phyloP scores from a whole-genome alignment of 2,888 invertebrate genomes.

The Pristionchus entomophagus region DNA sequence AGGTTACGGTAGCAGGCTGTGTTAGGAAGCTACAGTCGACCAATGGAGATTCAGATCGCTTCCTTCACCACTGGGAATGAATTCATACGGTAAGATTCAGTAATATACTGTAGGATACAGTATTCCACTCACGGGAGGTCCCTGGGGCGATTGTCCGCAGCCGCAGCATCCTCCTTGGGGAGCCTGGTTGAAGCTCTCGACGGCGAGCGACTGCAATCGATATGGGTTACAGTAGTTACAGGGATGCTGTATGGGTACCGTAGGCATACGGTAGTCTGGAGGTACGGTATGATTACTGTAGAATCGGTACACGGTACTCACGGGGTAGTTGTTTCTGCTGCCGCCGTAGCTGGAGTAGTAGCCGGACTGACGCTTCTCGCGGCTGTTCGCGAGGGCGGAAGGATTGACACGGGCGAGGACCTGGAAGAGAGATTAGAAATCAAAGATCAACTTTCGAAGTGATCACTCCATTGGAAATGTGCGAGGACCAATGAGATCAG shows the following conservation, averaged over 20 bases:
- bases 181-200: slow-evolving; percentile 42
- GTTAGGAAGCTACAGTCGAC: no score
- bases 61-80: no score
- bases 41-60: no score
- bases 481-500: no score
- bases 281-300: background rate
- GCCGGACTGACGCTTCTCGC: slow-evolving; percentile 44
- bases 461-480: background rate
- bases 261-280: background rate
- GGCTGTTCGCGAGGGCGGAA: background rate
- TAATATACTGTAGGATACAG: background rate
- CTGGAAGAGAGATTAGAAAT: slow-evolving; percentile 17
- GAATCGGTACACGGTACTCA: background rate
- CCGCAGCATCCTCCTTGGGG: slow-evolving; percentile 64
- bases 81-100: no score
- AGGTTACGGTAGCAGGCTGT: background rate
- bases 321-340: slow-evolving; percentile 29
- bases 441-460: background rate
- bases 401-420: slow-evolving; percentile 46
- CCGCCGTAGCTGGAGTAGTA: slow-evolving; percentile 8
- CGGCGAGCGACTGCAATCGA: slow-evolving; percentile 31
- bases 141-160: slow-evolving; percentile 62
- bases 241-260: background rate
- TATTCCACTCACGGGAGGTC: slow-evolving; percentile 55
- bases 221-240: background rate